Base-by-base conservation (phyloP, 2,113 vertebrate genomes). In the Melanotaenia duboulayi region DNA sequence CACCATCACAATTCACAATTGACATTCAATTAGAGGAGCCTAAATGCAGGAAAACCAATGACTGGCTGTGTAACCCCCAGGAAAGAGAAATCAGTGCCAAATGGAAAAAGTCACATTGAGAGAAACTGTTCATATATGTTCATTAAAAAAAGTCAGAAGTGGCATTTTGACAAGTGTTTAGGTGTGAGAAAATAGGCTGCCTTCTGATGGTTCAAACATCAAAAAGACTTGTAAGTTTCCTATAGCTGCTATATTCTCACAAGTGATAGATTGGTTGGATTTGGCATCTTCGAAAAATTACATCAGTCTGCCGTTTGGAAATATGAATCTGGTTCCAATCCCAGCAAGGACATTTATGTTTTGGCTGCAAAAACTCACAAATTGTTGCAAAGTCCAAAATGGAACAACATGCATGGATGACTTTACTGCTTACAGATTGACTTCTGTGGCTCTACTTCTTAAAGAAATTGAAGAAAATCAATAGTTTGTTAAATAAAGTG, bases 291-390 rank as follows among this genome's bases (percentile, higher is more conserved):
- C 1, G 22, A 22, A 44, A 56, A 39, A 86, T 89, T 86, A 90
- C 87, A 55, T 92, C 90, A 90, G 59, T 59, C 32, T 62, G 75
- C 56, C 62, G 82, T 76, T 51, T 65, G 52, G 62, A 76, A 82
- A 84, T 20, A 1, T 60, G 58, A 80, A 16, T 74, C 81, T 83
- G 85, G 70, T 84, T 91, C 74, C 76, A 85, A 67, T 83, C 68
- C 71, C 55, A 42, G 54, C 58, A 14, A 64, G 55, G 68, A 74
- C 25, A 67, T 85, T 76, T 74, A 63, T 67, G 75, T 70, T 74
- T 76, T 67, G 52, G n/a, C 44, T 39, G 28, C 66, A 64, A 0
- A 51, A 63, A 68, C 56, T 40, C 24, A 62, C 22, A 25, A 55
- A 65, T 68, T 35, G 35, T 44, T 58, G 49, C 55, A 50, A 71